Base-by-base conservation (phyloP, 2,113 vertebrate species). In the Calypte anna region DNA sequence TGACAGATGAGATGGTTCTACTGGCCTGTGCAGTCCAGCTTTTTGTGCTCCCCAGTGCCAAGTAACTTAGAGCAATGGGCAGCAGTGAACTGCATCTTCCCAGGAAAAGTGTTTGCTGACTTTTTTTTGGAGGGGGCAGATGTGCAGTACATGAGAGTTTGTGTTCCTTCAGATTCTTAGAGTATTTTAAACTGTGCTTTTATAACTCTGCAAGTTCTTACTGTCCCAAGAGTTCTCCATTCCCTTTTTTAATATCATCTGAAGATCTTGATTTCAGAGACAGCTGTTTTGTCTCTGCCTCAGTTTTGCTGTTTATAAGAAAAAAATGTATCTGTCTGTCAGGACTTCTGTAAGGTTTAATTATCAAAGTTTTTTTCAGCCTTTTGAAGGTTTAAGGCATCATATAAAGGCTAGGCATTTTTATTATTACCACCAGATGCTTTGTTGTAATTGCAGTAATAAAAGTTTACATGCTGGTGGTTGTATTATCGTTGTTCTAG, bases 361-460 rank as follows among this genome's bases (percentile, higher is more conserved):
- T 94, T 94, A 91, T 55, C 38, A 80, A 94, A 80, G 77, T 70
- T 92, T 94, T 94, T 62, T 66, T 44, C 27, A 90, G 67, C 15
- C 67, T 82, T 95, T 94, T 91, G 93, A 90, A 92, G 67, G 76
- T 53, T 68, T 6, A 91, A 90, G 87, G 51, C 54, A 25, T 23
- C n/a, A 23, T 79, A 74, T 85, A 92, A 82, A 87, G 82, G 75
- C 38, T 89, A 76, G 95, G 50, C 48, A 79, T 15, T 91, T 31
- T 16, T 89, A 57, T 84, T 92, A 66, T 89, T 91, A 69, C 54
- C 30, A 36, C 50, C 84, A 94, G 84, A 81, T 94, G 91, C 67
- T 84, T 96, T 63, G 27, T 73, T 66, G 31, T 91, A 78, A 80
- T 44, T 70, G 38, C 73, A 70, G 63, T 85, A 84, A 76, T 77